Percentiles rank a stretch among this genome's conserved stretches.
Conservation (phyloP, 2,797 vertebrate species). For the Mycteria americana region DNA sequence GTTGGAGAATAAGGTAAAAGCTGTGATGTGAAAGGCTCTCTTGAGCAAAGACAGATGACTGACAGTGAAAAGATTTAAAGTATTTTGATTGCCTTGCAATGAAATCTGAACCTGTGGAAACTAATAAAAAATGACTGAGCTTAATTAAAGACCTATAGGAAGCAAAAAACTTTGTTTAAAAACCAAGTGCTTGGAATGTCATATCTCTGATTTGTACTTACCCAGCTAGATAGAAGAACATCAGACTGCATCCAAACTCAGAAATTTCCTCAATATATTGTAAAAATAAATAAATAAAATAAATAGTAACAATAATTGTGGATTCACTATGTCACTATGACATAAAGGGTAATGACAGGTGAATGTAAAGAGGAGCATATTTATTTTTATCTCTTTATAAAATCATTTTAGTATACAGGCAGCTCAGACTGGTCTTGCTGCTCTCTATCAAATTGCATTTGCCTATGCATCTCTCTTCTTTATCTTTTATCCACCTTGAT, state of each 20-base stretch:
- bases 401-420: constrained; percentile 26
- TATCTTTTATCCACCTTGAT: not conserved
- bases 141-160: not conserved
- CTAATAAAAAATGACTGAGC: constrained; percentile 18
- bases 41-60: constrained; percentile 20
- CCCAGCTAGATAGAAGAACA: not conserved
- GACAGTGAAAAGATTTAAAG: constrained; percentile 18
- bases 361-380: constrained; percentile 34
- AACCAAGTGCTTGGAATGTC: not conserved
- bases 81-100: constrained; percentile 6
- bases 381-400: constrained; percentile 59
- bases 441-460: constrained; percentile 44
- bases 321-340: not conserved
- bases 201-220: not conserved
- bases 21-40: constrained; percentile 35
- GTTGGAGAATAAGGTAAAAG: constrained; percentile 34
- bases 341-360: constrained; percentile 9
- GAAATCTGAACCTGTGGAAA: constrained; percentile 29
- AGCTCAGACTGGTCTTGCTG: constrained; percentile 15
- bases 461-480: not conserved
- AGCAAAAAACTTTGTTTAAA: not conserved
- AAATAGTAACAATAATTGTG: not conserved
- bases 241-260: not conserved
- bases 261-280: not conserved
- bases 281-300: not conserved